Percentiles rank a stretch among this genome's conserved stretches.
Conservation (phyloP, 2,113 vertebrate genomes). For the Tragulus kanchil region DNA sequence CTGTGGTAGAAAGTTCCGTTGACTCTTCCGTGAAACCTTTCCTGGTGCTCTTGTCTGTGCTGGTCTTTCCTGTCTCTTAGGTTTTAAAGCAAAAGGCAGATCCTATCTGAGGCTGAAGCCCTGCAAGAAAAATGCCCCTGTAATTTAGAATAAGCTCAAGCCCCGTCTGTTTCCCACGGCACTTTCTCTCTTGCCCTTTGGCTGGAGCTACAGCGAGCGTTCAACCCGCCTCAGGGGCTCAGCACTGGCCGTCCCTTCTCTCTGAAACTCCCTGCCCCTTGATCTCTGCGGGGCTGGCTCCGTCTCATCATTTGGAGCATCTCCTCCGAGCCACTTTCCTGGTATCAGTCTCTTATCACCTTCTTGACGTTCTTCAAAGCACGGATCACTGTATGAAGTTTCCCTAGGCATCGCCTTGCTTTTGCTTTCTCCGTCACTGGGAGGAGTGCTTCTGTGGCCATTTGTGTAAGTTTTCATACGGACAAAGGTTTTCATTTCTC, state of each 20-base stretch:
- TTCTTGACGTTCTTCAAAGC: background rate
- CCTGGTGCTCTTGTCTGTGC: background rate
- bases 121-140: background rate
- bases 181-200: background rate
- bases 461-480: background rate
- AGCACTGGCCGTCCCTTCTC: background rate
- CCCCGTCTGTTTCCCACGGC: background rate
- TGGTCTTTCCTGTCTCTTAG: background rate
- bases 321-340: background rate
- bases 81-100: background rate
- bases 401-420: background rate
- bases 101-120: background rate
- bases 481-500: background rate
- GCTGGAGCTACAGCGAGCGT: accelerated
- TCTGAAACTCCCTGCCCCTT: background rate
- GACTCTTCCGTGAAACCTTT: background rate
- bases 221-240: background rate
- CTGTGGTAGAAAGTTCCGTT: background rate
- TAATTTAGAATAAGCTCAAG: background rate
- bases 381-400: background rate
- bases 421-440: background rate
- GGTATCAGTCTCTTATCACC: background rate
- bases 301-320: background rate
- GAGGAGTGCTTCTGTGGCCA: background rate
- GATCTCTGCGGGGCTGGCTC: background rate